Percentiles rank a stretch among this genome's conserved stretches.
Conservation (phyloP, 2,797 vertebrate species). For the Rachycentron canadum region DNA sequence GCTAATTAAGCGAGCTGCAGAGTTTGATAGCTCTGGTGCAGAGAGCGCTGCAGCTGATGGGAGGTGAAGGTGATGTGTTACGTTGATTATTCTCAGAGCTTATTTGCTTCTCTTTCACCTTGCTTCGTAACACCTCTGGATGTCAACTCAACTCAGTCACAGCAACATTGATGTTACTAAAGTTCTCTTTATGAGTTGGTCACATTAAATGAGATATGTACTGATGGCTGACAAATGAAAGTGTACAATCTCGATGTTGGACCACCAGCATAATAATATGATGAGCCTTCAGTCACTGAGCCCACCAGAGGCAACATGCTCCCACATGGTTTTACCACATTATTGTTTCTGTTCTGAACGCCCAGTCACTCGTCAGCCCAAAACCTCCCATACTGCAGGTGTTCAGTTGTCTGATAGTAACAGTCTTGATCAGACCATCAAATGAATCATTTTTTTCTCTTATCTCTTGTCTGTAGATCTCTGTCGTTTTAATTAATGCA, state of each 20-base stretch:
- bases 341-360: too few relatives aligned
- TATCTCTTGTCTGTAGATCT: background rate
- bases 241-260: too few relatives aligned
- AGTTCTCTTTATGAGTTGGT: conserved; percentile 26
- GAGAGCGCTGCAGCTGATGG: conserved; percentile 21
- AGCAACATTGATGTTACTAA: conserved; percentile 3
- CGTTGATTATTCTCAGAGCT: conserved; percentile 33
- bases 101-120: conserved; percentile 40
- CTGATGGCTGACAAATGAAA: too few relatives aligned
- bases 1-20: conserved; percentile 66
- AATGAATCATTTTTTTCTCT: too few relatives aligned
- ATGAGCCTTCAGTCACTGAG: too few relatives aligned
- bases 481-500: background rate
- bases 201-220: background rate
- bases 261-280: too few relatives aligned
- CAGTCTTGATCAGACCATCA: too few relatives aligned
- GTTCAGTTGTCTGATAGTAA: too few relatives aligned
- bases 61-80: conserved; percentile 38
- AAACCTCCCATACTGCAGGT: too few relatives aligned
- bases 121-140: conserved; percentile 27
- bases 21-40: conserved; percentile 56
- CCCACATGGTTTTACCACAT: too few relatives aligned
- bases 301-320: too few relatives aligned
- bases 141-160: conserved; percentile 24
- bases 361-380: too few relatives aligned